Evolutionary conservation across 2,888 invertebrate species (phyloP).

Genomic region (Hemistola chrysoprasaria): DNA sequence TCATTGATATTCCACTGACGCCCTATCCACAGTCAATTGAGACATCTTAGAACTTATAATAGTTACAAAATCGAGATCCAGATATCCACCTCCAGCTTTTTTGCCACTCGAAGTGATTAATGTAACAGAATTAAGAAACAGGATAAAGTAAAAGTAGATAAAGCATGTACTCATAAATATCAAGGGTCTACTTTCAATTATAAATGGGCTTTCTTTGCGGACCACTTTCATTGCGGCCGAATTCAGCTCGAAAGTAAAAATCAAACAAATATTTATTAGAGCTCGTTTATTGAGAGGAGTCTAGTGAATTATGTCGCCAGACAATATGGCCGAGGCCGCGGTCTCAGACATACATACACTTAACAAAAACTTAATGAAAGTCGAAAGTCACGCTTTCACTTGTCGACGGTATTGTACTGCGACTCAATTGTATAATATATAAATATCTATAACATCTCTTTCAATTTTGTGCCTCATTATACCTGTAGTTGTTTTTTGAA

Average conservation of each 20-base stretch:
- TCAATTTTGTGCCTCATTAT: constrained; percentile 43
- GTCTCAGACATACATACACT: constrained; percentile 71
- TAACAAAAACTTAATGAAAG: constrained; percentile 80
- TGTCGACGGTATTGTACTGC: constrained; percentile 68
- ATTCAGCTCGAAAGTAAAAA: constrained; percentile 51
- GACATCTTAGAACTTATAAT: no score
- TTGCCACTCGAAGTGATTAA: no score
- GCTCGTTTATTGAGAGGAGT: constrained; percentile 53
- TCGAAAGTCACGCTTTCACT: constrained; percentile 81
- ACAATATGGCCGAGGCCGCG: constrained; percentile 71
- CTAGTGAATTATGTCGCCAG: constrained; percentile 66
- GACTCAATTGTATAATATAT: constrained; percentile 55
- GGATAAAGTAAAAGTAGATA: no score
- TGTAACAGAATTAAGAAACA: no score
- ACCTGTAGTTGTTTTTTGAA: no score
- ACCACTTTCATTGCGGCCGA: constrained; percentile 40
- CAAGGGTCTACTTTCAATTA: constrained; percentile 23
- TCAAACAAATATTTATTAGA: constrained; percentile 49
- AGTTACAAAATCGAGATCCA: no score
- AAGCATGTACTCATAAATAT: constrained; percentile 12
- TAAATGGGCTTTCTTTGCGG: constrained; percentile 29
- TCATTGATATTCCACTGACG: no score
- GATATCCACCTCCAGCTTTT: no score
- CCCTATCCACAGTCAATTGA: no score
- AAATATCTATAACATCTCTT: constrained; percentile 42